Evolutionary conservation across 1,140 invertebrate genomes (phyloP).

Genomic region (Temnothorax curvispinosus): DNA sequence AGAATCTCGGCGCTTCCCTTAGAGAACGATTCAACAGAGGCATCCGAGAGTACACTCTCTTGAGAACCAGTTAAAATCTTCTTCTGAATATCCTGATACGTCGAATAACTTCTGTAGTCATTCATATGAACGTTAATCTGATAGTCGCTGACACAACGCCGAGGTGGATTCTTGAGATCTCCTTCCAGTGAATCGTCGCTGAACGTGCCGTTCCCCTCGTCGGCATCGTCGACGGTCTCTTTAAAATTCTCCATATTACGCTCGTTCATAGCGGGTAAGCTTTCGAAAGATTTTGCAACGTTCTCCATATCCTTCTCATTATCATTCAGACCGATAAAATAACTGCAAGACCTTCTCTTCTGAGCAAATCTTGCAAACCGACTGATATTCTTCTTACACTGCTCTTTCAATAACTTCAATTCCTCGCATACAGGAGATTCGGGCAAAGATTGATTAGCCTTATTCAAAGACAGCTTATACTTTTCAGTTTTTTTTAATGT

Average conservation of each 20-base stretch:
- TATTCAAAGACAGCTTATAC: conserved; percentile 83
- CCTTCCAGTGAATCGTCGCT: conserved; percentile 92
- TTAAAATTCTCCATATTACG: conserved; percentile 69
- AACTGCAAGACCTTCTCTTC: conserved; percentile 82
- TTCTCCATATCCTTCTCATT: conserved; percentile 80
- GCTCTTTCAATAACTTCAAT: conserved; percentile 80
- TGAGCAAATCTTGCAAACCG: conserved; percentile 82
- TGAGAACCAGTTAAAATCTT: conserved; percentile 87
- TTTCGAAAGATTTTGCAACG: conserved; percentile 82
- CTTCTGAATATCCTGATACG: conserved; percentile 73
- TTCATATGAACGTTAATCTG: conserved; percentile 88
- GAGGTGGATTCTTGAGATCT: conserved; percentile 87
- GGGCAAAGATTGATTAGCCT: conserved; percentile 84
- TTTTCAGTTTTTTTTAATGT: conserved; percentile 84
- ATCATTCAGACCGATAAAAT: conserved; percentile 83
- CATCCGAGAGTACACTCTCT: conserved; percentile 91
- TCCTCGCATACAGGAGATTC: conserved; percentile 85
- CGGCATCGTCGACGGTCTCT: conserved; percentile 70
- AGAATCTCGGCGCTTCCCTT: conserved; percentile 84
- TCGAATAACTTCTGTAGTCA: conserved; percentile 72
- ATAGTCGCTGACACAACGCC: conserved; percentile 91
- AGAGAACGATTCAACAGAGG: conserved; percentile 82
- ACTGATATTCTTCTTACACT: conserved; percentile 78
- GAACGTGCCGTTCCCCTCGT: conserved; percentile 88
- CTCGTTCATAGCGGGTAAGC: conserved; percentile 82